These are phyloP conservation scores for Brachionus rotundiformis DNA, from an alignment of 1,140 invertebrate genomes.

Conservation along the genomic window DNA sequence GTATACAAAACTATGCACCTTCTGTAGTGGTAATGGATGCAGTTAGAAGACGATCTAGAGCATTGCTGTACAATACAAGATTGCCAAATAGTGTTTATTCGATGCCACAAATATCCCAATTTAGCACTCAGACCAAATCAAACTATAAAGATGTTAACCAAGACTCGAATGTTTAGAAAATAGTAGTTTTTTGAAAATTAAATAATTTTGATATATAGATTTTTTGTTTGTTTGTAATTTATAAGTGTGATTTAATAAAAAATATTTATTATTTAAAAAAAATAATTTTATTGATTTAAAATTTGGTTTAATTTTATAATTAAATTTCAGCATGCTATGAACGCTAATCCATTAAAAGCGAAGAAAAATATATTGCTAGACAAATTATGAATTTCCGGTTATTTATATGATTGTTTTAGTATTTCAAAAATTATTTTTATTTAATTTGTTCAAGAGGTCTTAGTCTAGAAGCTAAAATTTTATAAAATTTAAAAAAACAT, in stretches of 20 bases:
- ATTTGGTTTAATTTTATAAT: too few relatives aligned
- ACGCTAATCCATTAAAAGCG: too few relatives aligned
- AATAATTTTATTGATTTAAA: too few relatives aligned
- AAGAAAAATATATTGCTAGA: too few relatives aligned
- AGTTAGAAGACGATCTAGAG: conserved; percentile 40
- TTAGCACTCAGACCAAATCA: neutral
- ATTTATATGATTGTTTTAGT: too few relatives aligned
- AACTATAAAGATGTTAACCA: neutral
- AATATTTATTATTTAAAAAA: too few relatives aligned
- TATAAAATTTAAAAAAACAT: too few relatives aligned
- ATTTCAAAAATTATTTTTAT: too few relatives aligned
- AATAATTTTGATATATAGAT: neutral
- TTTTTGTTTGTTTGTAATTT: conserved; percentile 1
- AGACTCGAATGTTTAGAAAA: conserved; percentile 30
- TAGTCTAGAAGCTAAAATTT: too few relatives aligned
- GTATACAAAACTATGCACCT: neutral
- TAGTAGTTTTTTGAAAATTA: neutral
- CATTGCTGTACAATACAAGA: conserved; percentile 20
- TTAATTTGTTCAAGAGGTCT: too few relatives aligned
- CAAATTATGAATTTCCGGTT: too few relatives aligned
- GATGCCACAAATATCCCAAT: conserved; percentile 50
- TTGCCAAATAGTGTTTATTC: conserved; percentile 41
- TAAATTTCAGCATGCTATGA: too few relatives aligned
- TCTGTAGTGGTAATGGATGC: conserved; percentile 41
- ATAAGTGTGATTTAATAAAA: neutral